Evolutionary conservation across 2,113 vertebrate genomes (phyloP).

Genomic region (Puntigrus tetrazona): DNA sequence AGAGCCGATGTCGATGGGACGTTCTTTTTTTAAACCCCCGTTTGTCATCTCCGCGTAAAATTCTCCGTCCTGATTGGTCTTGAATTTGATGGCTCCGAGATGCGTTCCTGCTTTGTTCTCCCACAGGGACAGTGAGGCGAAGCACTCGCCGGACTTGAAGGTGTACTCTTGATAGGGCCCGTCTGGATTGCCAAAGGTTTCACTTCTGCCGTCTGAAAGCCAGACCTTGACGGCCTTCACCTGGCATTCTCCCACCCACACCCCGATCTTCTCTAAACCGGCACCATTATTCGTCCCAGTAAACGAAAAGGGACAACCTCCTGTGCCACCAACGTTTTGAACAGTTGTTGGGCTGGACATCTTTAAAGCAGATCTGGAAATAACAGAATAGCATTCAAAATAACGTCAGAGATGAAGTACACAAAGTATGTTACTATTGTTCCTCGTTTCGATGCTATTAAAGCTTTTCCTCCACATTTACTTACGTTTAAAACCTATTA

Average conservation of each 20-base stretch:
- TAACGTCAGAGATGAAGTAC: not conserved
- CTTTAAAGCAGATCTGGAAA: not conserved
- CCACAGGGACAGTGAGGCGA: conserved; percentile 58
- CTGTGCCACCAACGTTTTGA: not conserved
- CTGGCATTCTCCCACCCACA: conserved; percentile 47
- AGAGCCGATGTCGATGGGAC: conserved; percentile 49
- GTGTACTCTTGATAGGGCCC: conserved; percentile 30
- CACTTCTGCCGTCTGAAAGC: conserved; percentile 35
- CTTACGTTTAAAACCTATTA: no score
- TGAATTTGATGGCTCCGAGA: conserved; percentile 56
- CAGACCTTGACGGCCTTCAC: conserved; percentile 46
- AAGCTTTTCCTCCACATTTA: no score
- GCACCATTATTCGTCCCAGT: conserved; percentile 33
- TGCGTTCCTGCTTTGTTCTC: conserved; percentile 53
- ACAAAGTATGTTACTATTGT: no score
- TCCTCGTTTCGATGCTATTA: no score
- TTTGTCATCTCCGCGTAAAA: conserved; percentile 52
- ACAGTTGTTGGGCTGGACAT: conserved; percentile 19
- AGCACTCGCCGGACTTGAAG: conserved; percentile 53
- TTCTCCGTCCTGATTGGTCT: conserved; percentile 19
- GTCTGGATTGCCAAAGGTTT: conserved; percentile 18
- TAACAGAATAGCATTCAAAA: not conserved
- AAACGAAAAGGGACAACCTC: conserved; percentile 31
- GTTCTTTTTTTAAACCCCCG: conserved; percentile 49
- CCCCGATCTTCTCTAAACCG: conserved; percentile 48